These are phyloP conservation scores for Sericinus montela DNA, from an alignment of 2,888 invertebrate species.

Conservation along the genomic window DNA sequence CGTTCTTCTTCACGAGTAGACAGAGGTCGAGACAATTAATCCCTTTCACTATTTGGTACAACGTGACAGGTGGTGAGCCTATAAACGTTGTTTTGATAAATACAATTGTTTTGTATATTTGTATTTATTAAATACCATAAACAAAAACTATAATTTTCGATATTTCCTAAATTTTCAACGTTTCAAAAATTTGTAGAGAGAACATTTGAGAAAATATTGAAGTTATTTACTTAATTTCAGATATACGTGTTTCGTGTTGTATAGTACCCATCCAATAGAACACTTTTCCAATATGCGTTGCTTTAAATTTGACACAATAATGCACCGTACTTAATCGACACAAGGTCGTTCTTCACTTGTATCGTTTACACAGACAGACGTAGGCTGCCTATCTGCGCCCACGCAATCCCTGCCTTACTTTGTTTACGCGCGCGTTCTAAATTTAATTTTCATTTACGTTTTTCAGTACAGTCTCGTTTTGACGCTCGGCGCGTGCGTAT, in stretches of 20 bases:
- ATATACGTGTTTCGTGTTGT: neutral
- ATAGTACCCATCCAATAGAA: neutral
- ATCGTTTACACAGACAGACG: neutral
- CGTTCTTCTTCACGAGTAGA: too few relatives aligned
- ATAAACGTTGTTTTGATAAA: too few relatives aligned
- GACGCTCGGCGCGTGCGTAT: constrained; percentile 42
- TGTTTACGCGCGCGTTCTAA: constrained; percentile 42
- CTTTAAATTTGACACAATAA: neutral
- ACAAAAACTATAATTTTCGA: too few relatives aligned
- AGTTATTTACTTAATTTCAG: neutral
- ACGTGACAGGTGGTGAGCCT: too few relatives aligned
- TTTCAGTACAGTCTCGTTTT: constrained; percentile 38
- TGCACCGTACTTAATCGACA: neutral
- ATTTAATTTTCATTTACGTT: constrained; percentile 32
- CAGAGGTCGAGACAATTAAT: too few relatives aligned
- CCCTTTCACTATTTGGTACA: too few relatives aligned
- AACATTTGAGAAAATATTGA: neutral
- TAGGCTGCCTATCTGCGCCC: constrained; percentile 25
- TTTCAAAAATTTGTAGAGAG: too few relatives aligned
- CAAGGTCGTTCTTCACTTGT: neutral
- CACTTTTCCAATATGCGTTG: neutral
- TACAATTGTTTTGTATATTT: too few relatives aligned
- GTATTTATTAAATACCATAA: too few relatives aligned
- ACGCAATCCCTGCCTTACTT: constrained; percentile 27
- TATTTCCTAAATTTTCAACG: too few relatives aligned